Base-by-base conservation (phyloP, 2,797 vertebrate species). In the Pangasius macronema region DNA sequence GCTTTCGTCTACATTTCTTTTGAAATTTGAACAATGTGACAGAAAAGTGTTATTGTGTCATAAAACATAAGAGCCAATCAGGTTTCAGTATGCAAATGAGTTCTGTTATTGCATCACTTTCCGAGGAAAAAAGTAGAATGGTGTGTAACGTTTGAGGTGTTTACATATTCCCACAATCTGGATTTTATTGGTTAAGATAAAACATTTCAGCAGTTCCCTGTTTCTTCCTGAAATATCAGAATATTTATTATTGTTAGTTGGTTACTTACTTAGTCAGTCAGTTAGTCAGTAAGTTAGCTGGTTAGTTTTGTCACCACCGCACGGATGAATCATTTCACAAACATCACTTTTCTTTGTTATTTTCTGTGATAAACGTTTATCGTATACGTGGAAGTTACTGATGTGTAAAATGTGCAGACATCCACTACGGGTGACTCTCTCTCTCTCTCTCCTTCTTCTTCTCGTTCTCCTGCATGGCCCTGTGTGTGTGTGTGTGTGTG, bases 401-500 rank as follows among this genome's bases (percentile, higher is more conserved):
- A 7, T 68, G 33, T 68, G 67, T 36, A 30, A 65, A 65, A 20
- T 65, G 63, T 30, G n/a, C 63, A 30, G 27, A 33, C 24, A 59
- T 24, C 57, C 6, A 6, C 13, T 39, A 11, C 22, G 6, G 51
- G 51, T 53, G 11, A 59, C 61, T 57, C 55, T 57, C 51, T 53
- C 11, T 53, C 36, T 10, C 39, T 20, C 33, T 22, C 39, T 42
- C 2, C 24, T 65, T 14, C 8, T n/a, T 13, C n/a, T 68, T 5
- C 30, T 63, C 18, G 1, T 63, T 63, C 16, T 70, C 33, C 30
- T 30, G 1, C 30, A 30, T 70, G 18, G 33, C 33, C 67, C 1
- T 53, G 42, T 75, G 22, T 73, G 70, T 73, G 39, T 53, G 42
- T 75, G 22, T 73, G 70, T 73, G 39, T 75, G 42, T 73, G 70